phyloP scores from a whole-genome alignment of 2,797 vertebrate genomes.

The Myripristis murdjan region DNA sequence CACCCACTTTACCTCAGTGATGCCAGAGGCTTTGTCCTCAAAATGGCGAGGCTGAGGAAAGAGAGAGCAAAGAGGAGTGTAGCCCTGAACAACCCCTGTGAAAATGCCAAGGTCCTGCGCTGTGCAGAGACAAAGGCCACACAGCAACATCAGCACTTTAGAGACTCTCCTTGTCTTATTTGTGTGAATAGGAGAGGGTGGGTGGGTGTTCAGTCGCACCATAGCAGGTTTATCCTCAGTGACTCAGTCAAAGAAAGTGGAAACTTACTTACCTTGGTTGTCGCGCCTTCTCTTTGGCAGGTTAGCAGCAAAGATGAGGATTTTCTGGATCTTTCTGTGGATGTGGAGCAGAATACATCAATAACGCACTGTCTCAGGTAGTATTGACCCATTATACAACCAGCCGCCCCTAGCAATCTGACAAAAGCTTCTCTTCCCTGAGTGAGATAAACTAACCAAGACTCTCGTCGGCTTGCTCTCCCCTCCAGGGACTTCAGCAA shows the following conservation, averaged over 20 bases:
- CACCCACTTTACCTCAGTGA: constrained; percentile 46
- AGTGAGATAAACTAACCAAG: constrained; percentile 22
- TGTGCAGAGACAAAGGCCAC: constrained; percentile 43
- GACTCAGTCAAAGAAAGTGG: constrained; percentile 28
- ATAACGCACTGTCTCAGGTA: constrained; percentile 99
- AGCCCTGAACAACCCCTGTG: constrained; percentile 65
- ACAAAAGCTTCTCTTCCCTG: background rate
- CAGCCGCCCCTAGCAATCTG: background rate
- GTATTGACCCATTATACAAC: background rate
- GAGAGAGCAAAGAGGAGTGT: constrained; percentile 18
- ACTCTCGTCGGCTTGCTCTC: constrained; percentile 45
- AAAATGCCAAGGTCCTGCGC: constrained; percentile 32
- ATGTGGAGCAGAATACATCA: constrained; percentile 98
- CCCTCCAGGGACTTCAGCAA: constrained; percentile 96
- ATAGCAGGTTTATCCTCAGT: constrained; percentile 26
- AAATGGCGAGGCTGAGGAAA: constrained; percentile 6
- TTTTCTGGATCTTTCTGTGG: constrained; percentile 98
- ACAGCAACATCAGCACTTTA: constrained; percentile 58
- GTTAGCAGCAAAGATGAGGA: constrained; percentile 99
- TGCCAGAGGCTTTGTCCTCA: constrained; percentile 52
- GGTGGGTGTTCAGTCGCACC: constrained; percentile 25
- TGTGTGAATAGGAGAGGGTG: constrained; percentile 9
- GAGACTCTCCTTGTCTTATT: constrained; percentile 7
- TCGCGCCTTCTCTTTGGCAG: constrained; percentile 80
- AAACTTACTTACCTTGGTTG: constrained; percentile 2